Percentiles rank a stretch among this genome's conserved stretches.
Conservation (phyloP, 2,113 vertebrate genomes). For the Procavia capensis region DNA sequence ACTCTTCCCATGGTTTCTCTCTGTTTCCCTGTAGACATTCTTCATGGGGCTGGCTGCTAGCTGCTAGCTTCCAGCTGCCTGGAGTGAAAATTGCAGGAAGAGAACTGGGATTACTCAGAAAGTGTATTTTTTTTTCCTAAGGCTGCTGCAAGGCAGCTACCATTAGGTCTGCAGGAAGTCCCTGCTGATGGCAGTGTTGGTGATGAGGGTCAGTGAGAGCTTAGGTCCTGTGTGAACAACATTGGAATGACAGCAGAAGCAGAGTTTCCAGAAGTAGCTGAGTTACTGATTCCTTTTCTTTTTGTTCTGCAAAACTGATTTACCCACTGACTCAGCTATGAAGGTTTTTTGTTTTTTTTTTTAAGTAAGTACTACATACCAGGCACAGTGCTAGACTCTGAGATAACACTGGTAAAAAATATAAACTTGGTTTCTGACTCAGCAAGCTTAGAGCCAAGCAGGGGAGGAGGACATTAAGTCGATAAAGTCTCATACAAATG, state of each 20-base stretch:
- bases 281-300: neutral
- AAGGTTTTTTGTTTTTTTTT: too few relatives aligned
- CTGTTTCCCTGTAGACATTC: neutral
- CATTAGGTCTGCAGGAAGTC: slow-evolving; percentile 63
- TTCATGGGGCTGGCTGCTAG: slow-evolving; percentile 29
- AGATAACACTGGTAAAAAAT: neutral
- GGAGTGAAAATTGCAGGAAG: slow-evolving; percentile 73
- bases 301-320: slow-evolving; percentile 38
- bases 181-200: slow-evolving; percentile 20
- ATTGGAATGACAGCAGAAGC: neutral
- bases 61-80: slow-evolving; percentile 60
- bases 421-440: neutral
- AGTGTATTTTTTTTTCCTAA: slow-evolving; percentile 38
- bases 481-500: neutral
- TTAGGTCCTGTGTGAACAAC: neutral
- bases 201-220: slow-evolving; percentile 49
- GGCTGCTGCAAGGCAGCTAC: neutral
- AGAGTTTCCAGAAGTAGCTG: neutral
- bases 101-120: slow-evolving; percentile 68
- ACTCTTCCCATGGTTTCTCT: neutral
- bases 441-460: neutral
- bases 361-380: neutral
- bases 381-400: neutral
- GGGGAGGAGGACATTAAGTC: neutral
- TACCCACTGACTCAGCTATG: neutral